These are phyloP conservation scores for Meriones unguiculatus DNA, from an alignment of 2,113 vertebrate genomes.

Conservation along the genomic window DNA sequence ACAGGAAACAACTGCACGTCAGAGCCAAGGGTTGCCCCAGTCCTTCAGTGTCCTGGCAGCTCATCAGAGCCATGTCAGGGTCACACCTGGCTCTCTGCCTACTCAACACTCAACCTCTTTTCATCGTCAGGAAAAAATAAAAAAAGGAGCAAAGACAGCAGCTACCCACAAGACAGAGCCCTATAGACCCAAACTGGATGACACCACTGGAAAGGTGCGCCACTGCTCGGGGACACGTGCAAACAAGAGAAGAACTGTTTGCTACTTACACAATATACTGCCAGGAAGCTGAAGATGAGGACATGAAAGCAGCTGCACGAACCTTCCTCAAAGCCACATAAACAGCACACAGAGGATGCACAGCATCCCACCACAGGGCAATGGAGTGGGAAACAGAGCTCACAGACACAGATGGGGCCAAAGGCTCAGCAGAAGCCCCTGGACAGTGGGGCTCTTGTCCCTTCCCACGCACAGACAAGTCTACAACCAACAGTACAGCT, in stretches of 20 bases:
- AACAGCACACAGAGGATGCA: background rate
- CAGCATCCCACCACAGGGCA: background rate
- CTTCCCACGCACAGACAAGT: background rate
- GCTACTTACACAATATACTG: background rate
- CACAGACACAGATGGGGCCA: too few relatives aligned
- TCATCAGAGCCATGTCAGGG: background rate
- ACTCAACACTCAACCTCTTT: too few relatives aligned
- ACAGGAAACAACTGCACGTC: background rate
- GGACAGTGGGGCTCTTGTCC: background rate
- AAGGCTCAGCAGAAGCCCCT: background rate
- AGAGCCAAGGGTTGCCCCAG: background rate
- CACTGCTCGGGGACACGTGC: background rate
- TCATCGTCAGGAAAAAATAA: background rate
- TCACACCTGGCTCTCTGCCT: background rate
- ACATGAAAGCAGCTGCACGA: background rate
- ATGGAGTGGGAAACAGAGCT: background rate
- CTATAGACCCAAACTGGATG: background rate
- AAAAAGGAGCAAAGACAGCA: too few relatives aligned
- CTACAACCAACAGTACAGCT: background rate
- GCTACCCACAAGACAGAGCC: background rate
- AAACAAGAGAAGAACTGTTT: background rate
- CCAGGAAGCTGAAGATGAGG: background rate
- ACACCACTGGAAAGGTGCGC: rapidly evolving
- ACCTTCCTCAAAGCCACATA: background rate
- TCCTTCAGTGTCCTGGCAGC: background rate